Evolutionary conservation across 2,888 invertebrate genomes (phyloP).

Genomic region (Caenorhabditis becei): DNA sequence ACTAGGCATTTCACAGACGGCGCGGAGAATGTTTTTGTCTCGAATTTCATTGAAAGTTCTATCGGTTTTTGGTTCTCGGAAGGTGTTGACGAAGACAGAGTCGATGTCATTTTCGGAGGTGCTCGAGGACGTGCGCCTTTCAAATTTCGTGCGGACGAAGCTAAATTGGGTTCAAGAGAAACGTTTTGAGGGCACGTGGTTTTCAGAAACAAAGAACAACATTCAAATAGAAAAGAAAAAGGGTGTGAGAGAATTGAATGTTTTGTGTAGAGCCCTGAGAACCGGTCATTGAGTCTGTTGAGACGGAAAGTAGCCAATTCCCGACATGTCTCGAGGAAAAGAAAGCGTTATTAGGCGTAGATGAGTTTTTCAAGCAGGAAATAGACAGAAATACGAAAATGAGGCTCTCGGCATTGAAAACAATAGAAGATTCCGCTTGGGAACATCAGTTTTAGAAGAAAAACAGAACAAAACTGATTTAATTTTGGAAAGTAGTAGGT

Average conservation of each 20-base stretch:
- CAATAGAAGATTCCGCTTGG: conserved; percentile 24
- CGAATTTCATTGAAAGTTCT: conserved; percentile 25
- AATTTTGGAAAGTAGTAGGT: no score
- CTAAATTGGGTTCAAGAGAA: background rate
- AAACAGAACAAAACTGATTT: no score
- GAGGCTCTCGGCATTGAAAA: conserved; percentile 4
- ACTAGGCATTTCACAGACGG: no score
- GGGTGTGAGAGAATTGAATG: background rate
- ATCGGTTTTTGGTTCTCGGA: conserved; percentile 17
- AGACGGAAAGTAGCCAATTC: conserved; percentile 3
- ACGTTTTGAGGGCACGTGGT: background rate
- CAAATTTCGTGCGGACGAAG: conserved; percentile 3
- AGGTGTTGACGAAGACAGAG: background rate
- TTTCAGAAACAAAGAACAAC: background rate
- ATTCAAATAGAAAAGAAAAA: conserved; percentile 3
- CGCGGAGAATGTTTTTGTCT: conserved; percentile 15
- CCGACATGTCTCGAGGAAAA: background rate
- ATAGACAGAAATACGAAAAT: background rate
- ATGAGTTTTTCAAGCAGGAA: background rate
- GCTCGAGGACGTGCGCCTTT: conserved; percentile 9
- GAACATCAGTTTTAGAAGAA: no score
- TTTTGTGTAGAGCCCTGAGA: background rate
- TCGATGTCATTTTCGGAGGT: conserved; percentile 39
- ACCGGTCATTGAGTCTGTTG: background rate
- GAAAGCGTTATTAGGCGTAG: background rate